Evolutionary conservation across 2,888 invertebrate genomes (phyloP), one percentile per base, ranked within the genome.

Genomic region (Idaea aversata): DNA sequence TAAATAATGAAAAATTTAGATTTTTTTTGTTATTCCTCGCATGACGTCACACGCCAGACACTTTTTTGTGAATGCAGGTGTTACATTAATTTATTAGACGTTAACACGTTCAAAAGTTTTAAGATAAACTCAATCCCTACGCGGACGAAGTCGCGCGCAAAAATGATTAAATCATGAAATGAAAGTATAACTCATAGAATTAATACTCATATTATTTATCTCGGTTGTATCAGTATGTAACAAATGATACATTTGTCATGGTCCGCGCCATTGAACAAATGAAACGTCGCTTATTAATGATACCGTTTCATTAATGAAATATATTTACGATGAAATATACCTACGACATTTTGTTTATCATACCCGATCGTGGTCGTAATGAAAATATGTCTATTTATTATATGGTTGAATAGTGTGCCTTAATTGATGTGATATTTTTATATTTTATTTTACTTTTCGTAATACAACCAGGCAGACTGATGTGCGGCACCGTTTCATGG

Each of bases 131-230:
- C 25, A 25, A 25, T 25, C 25, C 25, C 25, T 25, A 25, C 25
- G 25, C 25, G 25, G 25, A 25, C 25, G 25, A 25, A 25, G 25
- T 25, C 25, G 25, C 25, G 25, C 2, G 25, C 25, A 47, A 47
- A 13, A 47, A 47, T 47, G 71, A 71, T 69, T 70, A 61, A 67
- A 67, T 67, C 64, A 65, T 67, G 64, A 67, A 70, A 70, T 36
- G 67, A 47, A 47, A 47, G 47, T 47, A 47, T 66, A 69, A 70
- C 69, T 66, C 63, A 60, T 65, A 13, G 34, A 13, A 59, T 67
- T 61, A 65, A 69, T 66, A 65, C 57, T 63, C 10, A 65, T 68
- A 71, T 70, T 68, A 71, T 70, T 71, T 69, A 67, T 70, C 68
- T 69, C 57, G 58, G 71, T 64, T 66, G 67, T 68, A 66, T 57